phyloP scores from a whole-genome alignment of 1,140 invertebrate species.

The Cherax quadricarinatus region DNA sequence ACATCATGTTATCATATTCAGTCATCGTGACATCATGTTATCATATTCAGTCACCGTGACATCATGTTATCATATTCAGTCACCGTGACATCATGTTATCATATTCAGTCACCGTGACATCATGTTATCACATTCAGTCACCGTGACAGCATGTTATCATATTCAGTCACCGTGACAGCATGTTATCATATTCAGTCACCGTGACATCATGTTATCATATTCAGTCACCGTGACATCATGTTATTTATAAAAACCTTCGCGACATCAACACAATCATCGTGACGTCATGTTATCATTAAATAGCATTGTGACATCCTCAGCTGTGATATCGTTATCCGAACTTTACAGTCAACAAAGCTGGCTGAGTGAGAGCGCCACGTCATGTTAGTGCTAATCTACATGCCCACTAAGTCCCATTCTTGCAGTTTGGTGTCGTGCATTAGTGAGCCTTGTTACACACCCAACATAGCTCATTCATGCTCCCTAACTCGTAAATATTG shows the following conservation, averaged over 20 bases:
- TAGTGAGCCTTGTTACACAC: conserved; percentile 22
- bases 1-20: too few species aligned
- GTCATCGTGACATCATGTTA: too few species aligned
- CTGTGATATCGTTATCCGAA: conserved; percentile 11
- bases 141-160: too few species aligned
- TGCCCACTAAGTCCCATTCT: conserved; percentile 25
- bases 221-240: background rate
- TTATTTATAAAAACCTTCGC: background rate
- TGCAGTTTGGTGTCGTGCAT: background rate
- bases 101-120: too few species aligned
- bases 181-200: background rate
- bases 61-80: too few species aligned
- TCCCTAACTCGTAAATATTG: conserved; percentile 45
- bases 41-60: too few species aligned
- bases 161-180: too few species aligned
- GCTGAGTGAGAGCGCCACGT: background rate
- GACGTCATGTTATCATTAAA: background rate
- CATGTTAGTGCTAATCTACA: background rate
- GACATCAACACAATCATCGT: background rate
- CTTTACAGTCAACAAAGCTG: conserved; percentile 41
- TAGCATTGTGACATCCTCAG: background rate
- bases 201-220: background rate
- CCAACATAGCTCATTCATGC: conserved; percentile 41
- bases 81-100: too few species aligned
- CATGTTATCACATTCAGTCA: too few species aligned